These are phyloP conservation scores for Pantherophis alleghaniensis DNA, from an alignment of 2,797 vertebrate species.

Conservation along the genomic window DNA sequence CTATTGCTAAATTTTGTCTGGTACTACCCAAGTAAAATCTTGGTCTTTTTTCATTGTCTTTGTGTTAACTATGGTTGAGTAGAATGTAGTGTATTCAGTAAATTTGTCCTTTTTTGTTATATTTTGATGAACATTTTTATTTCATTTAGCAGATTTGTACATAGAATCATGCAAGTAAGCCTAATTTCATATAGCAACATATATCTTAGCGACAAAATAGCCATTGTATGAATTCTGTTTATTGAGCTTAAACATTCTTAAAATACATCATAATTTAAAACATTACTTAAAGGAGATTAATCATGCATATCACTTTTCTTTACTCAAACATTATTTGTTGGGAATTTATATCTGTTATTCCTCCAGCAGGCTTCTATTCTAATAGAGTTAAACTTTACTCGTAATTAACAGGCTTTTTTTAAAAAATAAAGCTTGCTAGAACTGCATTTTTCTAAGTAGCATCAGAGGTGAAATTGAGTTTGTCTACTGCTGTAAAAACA, in stretches of 20 bases:
- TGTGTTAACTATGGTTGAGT: conserved; percentile 31
- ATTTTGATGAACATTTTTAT: conserved; percentile 8
- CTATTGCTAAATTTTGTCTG: background rate
- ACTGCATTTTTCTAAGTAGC: conserved; percentile 25
- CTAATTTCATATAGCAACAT: background rate
- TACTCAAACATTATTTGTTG: conserved; percentile 32
- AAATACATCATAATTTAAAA: conserved; percentile 37
- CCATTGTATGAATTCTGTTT: conserved; percentile 37
- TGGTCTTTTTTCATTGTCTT: conserved; percentile 24
- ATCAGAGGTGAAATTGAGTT: background rate
- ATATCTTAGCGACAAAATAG: conserved; percentile 17
- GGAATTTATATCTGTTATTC: background rate
- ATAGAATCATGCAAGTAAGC: background rate
- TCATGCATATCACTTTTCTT: conserved; percentile 12
- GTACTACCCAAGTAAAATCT: background rate
- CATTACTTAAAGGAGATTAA: conserved; percentile 14
- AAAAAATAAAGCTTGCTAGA: background rate
- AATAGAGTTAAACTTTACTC: background rate
- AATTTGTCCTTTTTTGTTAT: background rate
- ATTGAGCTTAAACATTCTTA: conserved; percentile 39
- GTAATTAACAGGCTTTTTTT: background rate
- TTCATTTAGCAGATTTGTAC: background rate
- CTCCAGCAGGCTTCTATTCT: conserved; percentile 25
- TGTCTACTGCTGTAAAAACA: background rate
- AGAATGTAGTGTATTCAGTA: conserved; percentile 15